Base-by-base conservation (phyloP, 2,113 vertebrate species). In the Chaetorhynchus papuensis region DNA sequence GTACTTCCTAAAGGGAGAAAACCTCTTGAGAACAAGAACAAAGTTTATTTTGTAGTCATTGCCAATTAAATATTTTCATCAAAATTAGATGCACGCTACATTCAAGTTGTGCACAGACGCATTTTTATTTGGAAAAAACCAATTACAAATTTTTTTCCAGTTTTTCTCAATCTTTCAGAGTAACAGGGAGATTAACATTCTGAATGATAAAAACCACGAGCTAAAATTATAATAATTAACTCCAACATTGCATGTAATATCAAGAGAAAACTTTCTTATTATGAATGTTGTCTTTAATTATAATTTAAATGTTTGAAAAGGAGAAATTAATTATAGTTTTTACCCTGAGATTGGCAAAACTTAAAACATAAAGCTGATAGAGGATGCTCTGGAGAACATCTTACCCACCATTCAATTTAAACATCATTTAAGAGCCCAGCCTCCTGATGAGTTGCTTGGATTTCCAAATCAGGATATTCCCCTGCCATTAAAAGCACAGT, bases 211-310 rank as follows among this genome's bases (percentile, higher is more conserved):
- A 97, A 95, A 94, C 68, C 16, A 30, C 1, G 0, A 72, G 17
- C 82, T 95, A 94, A 96, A 97, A 95, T 89, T 91, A 71, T 31
- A 95, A 90, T 96, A 92, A 97, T 97, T 97, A 97, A 83, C 35
- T 94, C 82, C n/a, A 14, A 84, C 63, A 95, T 83, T 78, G 72
- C 61, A 91, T 89, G 49, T 92, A 94, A 89, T 97, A 97, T 63
- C 91, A 93, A 96, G 94, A 97, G 96, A 95, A 97, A 96, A 96
- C 61, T 92, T 97, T 89, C 77, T 83, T 90, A 75, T 92, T 96
- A 93, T 76, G 64, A 35, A 88, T 91, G 80, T 94, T 94, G 47
- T 70, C 91, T 96, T 95, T 97, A 97, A 97, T 97, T 96, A 89
- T 94, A 93, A 95, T 87, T 90, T 74, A 95, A 97, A 95, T 15